A percentile compares a stretch with the other conserved stretches of the same genome.
These are phyloP conservation scores for Macrobrachium rosenbergii DNA, from an alignment of 1,140 invertebrate species.

Conservation along the genomic window DNA sequence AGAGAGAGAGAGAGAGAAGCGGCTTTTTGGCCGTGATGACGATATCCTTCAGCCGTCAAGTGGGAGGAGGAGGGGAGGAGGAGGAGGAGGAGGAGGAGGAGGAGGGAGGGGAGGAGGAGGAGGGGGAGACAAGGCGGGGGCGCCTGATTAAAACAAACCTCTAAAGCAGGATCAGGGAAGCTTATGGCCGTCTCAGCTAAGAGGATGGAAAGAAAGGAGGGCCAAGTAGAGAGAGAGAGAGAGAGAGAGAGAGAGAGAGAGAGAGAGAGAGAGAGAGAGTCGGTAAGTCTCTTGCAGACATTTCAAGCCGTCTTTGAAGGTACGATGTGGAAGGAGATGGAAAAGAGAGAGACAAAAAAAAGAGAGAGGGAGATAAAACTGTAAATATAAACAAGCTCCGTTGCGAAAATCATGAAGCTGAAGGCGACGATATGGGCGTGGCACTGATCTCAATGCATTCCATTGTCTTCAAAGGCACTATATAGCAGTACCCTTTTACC, in stretches of 20 bases:
- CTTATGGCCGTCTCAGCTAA: slow-evolving; percentile 29
- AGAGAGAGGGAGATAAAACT: neutral
- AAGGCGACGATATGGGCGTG: no score
- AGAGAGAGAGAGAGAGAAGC: neutral
- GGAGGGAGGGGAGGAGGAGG: no score
- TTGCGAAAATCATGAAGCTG: no score
- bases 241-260: neutral
- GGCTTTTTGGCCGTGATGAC: slow-evolving; percentile 19
- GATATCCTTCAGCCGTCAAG: neutral
- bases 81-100: no score
- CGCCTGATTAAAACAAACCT: slow-evolving; percentile 49
- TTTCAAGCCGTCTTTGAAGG: no score
- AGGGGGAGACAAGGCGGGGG: no score
- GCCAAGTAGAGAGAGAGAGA: neutral
- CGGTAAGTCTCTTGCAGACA: no score
- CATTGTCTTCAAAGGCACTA: no score
- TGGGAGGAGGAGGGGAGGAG: neutral
- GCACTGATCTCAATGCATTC: no score
- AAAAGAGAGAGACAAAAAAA: neutral
- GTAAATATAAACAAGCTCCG: no score
- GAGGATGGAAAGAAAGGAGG: neutral
- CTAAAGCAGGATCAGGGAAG: slow-evolving; percentile 38
- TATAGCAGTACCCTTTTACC: no score
- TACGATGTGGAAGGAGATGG: neutral
- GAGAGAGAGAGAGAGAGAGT: neutral